These are phyloP conservation scores for Autographa gamma DNA, from an alignment of 2,888 invertebrate species.

Conservation along the genomic window DNA sequence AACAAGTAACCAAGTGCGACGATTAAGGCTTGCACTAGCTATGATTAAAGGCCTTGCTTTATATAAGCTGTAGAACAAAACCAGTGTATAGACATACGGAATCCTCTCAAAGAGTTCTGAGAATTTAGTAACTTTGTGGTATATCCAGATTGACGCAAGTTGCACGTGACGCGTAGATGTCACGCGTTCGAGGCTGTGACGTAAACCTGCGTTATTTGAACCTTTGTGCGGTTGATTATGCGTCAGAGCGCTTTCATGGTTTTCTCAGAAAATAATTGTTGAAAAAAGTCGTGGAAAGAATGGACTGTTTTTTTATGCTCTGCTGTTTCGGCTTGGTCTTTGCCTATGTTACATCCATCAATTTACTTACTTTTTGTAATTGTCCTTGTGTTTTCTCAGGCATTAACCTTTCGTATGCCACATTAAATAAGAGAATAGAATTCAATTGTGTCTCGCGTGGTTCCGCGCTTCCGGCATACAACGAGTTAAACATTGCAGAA, in stretches of 20 bases:
- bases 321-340: neutral
- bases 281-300: neutral
- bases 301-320: neutral
- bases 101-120: constrained; percentile 3
- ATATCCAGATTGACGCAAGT: constrained; percentile 35
- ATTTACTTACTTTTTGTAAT: no score
- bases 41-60: no score
- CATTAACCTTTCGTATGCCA: no score
- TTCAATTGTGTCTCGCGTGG: no score
- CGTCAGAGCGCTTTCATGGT: neutral
- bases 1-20: neutral
- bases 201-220: constrained; percentile 23
- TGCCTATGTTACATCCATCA: no score
- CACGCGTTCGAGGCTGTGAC: constrained; percentile 24
- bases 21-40: no score
- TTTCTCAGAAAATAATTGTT: neutral
- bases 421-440: no score
- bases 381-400: no score
- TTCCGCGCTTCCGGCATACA: no score
- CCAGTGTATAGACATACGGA: neutral
- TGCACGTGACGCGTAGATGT: constrained; percentile 27
- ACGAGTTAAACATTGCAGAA: no score
- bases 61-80: neutral
- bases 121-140: constrained; percentile 19
- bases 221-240: neutral